Evolutionary conservation across 2,113 vertebrate genomes (phyloP).

Genomic region (Piaya cayana): DNA sequence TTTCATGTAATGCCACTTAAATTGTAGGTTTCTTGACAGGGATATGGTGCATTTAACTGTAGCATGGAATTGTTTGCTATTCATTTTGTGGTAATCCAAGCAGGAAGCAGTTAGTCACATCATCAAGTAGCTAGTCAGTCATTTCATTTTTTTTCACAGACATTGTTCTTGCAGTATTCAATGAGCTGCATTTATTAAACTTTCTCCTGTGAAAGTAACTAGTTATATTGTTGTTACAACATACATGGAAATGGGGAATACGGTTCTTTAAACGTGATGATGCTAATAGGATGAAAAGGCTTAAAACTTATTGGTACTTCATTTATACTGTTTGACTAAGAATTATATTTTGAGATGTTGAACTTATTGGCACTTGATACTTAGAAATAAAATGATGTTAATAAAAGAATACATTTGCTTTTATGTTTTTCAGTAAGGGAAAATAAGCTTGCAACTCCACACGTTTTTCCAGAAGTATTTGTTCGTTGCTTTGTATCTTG

Average conservation of each 20-base stretch:
- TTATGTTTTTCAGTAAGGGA: not conserved
- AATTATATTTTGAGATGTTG: not conserved
- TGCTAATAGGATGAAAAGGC: not conserved
- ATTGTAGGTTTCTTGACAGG: not conserved
- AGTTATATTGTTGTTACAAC: not conserved
- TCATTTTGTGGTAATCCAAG: not conserved
- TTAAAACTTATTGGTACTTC: not conserved
- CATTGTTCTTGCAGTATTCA: not conserved
- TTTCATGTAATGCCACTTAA: not conserved
- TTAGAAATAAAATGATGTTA: not conserved
- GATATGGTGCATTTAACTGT: not conserved
- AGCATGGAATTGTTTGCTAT: not conserved
- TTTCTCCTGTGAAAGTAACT: not conserved
- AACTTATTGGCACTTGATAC: not conserved
- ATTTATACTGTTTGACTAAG: not conserved
- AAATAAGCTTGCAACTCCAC: not conserved
- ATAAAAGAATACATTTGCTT: not conserved
- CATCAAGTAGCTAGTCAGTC: not conserved
- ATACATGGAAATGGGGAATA: not conserved
- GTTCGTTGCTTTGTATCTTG: not conserved
- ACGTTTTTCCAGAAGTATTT: not conserved
- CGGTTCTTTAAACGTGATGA: not conserved
- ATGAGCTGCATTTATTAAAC: not conserved
- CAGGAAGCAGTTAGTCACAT: not conserved
- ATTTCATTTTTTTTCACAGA: not conserved